Conservation (phyloP, 2,797 vertebrate species). For the Prionace glauca region DNA sequence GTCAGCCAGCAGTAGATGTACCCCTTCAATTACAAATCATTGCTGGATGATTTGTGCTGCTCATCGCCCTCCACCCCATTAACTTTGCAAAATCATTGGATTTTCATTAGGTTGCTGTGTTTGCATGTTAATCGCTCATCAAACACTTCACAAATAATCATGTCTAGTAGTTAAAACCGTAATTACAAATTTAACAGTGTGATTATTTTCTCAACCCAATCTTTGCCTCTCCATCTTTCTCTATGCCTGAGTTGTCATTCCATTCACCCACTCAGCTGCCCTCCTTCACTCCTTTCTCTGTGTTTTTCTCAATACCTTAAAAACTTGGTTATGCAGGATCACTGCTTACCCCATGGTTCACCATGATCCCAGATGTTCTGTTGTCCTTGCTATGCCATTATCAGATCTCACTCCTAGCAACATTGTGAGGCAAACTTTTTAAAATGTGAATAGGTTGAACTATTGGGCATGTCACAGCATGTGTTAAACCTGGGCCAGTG, state of each 20-base stretch:
- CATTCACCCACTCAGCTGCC: no score
- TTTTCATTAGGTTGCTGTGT: background rate
- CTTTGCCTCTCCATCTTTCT: background rate
- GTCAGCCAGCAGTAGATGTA: background rate
- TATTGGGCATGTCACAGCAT: background rate
- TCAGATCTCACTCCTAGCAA: background rate
- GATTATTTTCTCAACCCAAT: background rate
- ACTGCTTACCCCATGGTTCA: no score
- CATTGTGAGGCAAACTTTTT: background rate
- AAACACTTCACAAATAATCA: background rate
- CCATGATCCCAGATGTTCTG: background rate
- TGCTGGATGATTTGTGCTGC: background rate
- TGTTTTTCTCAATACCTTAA: no score
- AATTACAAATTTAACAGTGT: background rate
- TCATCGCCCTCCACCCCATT: no score
- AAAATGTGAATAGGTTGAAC: background rate
- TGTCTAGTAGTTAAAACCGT: background rate
- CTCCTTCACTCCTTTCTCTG: no score
- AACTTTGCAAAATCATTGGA: no score
- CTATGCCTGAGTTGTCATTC: background rate
- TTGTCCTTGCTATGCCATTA: background rate
- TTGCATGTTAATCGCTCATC: background rate
- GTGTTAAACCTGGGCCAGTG: background rate
- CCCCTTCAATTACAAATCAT: background rate
- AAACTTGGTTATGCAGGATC: no score